Base-by-base conservation (phyloP, 1,140 invertebrate species). In the Psilanteris sp. region DNA sequence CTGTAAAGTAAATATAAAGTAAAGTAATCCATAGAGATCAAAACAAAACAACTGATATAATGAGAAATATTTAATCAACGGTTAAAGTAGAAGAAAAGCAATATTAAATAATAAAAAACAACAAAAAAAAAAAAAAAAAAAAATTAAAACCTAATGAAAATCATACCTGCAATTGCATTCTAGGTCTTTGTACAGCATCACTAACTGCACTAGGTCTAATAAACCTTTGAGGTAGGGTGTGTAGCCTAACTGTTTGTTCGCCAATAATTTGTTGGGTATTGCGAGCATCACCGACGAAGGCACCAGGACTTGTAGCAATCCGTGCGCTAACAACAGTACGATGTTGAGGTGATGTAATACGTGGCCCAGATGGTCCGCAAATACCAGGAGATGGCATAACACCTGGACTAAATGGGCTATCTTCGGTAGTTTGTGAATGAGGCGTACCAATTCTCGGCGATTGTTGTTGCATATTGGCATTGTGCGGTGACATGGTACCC, bases 371-470 rank as follows among this genome's bases (percentile, higher is more conserved):
- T 0, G 90, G 89, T 0, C 79, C 82, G 44, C 84, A 85, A 15
- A 86, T 79, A 3, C 84, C 84, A 0, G 87, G 83, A 0, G 86
- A 86, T 0, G 84, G 83, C 82, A 85, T 87, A 1, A 74, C 64
- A 1, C 87, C 85, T 0, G 90, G 89, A 80, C 89, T 90, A 50
- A 90, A 91, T 0, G 89, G 90, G 79, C 86, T 89, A 9, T 89
- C 86, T 14, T 90, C 90, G 13, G 85, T 89, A 0, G 67, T 46
- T 81, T 92, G 91, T 2, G 91, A 92, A 59, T 91, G 90, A 0
- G 91, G 91, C 31, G 91, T 92, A 1, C 90, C 90, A 15, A 92
- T 91, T 41, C 90, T 78, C 2, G 91, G 91, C 2, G 91, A 92
- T 7, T 88, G 88, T 57, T 90, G 89, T 50, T 90, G 88, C 66